Conservation (phyloP, 2,888 invertebrate species). For the Eupithecia abbreviata region DNA sequence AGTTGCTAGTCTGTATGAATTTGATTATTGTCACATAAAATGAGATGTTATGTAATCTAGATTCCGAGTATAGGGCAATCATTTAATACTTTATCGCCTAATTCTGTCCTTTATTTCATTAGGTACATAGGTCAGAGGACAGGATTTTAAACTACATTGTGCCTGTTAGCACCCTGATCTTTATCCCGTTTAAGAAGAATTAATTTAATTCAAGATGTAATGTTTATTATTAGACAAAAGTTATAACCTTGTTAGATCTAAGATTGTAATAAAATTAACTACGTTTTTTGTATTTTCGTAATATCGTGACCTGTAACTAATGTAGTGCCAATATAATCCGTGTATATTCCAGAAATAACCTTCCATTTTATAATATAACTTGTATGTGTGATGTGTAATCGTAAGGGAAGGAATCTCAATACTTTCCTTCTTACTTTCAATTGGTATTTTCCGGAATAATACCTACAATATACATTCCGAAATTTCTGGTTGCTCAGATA, state of each 20-base stretch:
- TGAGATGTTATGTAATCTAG: slow-evolving; percentile 41
- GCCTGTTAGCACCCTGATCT: slow-evolving; percentile 28
- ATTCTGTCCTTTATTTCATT: slow-evolving; percentile 1
- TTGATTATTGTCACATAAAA: slow-evolving; percentile 43
- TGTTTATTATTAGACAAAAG: slow-evolving; percentile 48
- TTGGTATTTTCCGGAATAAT: slow-evolving; percentile 50
- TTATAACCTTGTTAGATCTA: slow-evolving; percentile 46
- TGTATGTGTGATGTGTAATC: slow-evolving; percentile 45
- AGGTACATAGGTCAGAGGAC: not conserved
- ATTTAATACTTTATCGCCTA: not conserved
- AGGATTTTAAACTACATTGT: not conserved
- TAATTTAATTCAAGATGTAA: slow-evolving; percentile 48
- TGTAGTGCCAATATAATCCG: slow-evolving; percentile 77
- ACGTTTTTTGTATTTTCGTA: slow-evolving; percentile 72
- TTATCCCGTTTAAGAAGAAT: slow-evolving; percentile 34
- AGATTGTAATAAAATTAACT: slow-evolving; percentile 47
- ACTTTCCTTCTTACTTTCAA: slow-evolving; percentile 49
- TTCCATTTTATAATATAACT: slow-evolving; percentile 59
- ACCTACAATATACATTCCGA: slow-evolving; percentile 70
- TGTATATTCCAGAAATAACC: slow-evolving; percentile 62
- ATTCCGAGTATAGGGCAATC: not conserved
- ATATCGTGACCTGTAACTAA: slow-evolving; percentile 70
- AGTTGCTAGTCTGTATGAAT: slow-evolving; percentile 65
- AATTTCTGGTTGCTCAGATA: slow-evolving; percentile 67
- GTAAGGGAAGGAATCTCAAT: slow-evolving; percentile 60